These are phyloP conservation scores for Phylloscopus collybita DNA, from an alignment of 2,797 vertebrate genomes.

Conservation along the genomic window DNA sequence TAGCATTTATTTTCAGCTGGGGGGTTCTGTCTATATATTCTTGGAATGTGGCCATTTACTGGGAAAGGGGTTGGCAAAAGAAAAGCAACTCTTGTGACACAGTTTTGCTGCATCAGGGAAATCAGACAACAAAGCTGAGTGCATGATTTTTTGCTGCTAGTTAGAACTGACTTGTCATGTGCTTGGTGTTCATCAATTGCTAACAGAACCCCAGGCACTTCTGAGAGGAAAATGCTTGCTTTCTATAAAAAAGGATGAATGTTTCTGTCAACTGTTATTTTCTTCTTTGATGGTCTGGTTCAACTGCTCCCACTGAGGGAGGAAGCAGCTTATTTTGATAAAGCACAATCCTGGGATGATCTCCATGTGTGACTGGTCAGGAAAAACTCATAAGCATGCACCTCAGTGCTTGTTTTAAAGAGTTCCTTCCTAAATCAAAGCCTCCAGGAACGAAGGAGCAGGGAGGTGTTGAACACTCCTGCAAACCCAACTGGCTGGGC, in stretches of 20 bases:
- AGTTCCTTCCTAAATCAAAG: not conserved
- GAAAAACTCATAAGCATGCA: not conserved
- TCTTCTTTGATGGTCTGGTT: not conserved
- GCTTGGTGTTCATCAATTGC: not conserved
- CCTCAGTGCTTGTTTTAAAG: not conserved
- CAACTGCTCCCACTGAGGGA: not conserved
- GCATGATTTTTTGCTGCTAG: not conserved
- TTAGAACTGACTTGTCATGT: not conserved
- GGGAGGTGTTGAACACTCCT: not conserved
- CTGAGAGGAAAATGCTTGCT: not conserved
- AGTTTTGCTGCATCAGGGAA: slow-evolving; percentile 19
- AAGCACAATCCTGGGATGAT: not conserved
- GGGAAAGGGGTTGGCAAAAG: not conserved
- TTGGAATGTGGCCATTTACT: not conserved
- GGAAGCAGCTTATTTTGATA: not conserved
- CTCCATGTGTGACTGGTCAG: not conserved
- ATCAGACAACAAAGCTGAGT: not conserved
- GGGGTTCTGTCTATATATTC: not conserved
- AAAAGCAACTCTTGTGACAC: not conserved
- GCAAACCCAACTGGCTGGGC: not conserved
- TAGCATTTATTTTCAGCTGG: not conserved
- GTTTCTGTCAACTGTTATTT: not conserved
- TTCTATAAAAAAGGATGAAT: not conserved
- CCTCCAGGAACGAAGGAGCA: not conserved
- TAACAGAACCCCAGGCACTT: not conserved